These are phyloP conservation scores for Lates calcarifer DNA, from an alignment of 2,113 vertebrate genomes.

Conservation along the genomic window DNA sequence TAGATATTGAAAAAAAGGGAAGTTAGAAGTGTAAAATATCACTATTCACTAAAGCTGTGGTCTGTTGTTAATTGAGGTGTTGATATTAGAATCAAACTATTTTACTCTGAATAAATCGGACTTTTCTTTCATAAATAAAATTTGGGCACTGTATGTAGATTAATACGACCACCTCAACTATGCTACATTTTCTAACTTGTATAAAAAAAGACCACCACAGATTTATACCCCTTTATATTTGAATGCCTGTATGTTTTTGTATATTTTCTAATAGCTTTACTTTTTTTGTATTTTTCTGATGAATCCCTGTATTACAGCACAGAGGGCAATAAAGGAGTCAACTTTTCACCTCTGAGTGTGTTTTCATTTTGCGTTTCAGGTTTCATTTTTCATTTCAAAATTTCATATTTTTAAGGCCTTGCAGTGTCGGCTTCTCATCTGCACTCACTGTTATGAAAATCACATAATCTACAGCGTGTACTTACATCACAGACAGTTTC, in stretches of 20 bases:
- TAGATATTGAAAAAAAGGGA: constrained; percentile 43
- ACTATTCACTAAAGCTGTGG: constrained; percentile 25
- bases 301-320: constrained; percentile 60
- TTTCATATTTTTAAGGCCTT: background rate
- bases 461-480: too few species aligned
- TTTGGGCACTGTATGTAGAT: too few species aligned
- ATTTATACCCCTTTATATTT: constrained; percentile 65
- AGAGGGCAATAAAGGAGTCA: constrained; percentile 73
- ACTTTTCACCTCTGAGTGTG: constrained; percentile 42
- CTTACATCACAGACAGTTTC: too few species aligned
- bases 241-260: constrained; percentile 74
- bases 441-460: too few species aligned
- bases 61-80: constrained; percentile 17
- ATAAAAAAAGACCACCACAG: constrained; percentile 23
- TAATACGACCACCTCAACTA: too few species aligned
- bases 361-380: background rate
- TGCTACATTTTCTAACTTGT: too few species aligned
- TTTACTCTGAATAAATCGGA: background rate
- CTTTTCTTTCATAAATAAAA: background rate
- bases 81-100: background rate
- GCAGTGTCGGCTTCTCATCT: background rate
- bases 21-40: background rate
- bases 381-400: background rate
- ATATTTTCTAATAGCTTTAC: constrained; percentile 74
- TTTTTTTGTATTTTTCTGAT: constrained; percentile 74